A percentile compares a stretch with the other conserved stretches of the same genome.
phyloP scores from a whole-genome alignment of 2,888 invertebrate species.

The Conchocele bisecta region DNA sequence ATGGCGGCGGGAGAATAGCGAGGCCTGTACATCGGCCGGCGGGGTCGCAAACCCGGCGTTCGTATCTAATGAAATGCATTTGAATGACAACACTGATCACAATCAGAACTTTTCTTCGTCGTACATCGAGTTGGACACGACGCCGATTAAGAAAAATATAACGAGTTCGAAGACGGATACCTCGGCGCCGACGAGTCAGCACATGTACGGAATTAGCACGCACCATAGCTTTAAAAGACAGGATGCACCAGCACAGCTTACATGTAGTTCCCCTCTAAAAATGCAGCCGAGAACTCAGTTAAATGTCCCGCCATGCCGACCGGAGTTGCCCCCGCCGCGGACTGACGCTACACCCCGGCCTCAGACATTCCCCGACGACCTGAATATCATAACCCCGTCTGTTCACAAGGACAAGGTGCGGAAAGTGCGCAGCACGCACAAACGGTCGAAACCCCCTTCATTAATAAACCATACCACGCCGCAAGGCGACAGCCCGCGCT shows the following conservation, averaged over 20 bases:
- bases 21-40: too few relatives aligned
- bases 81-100: too few relatives aligned
- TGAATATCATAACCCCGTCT: slow-evolving; percentile 32
- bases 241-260: slow-evolving; percentile 8
- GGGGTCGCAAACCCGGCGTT: too few relatives aligned
- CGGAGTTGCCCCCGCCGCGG: slow-evolving; percentile 49
- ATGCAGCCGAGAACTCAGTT: slow-evolving; percentile 56
- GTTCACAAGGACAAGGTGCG: slow-evolving; percentile 43
- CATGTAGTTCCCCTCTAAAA: slow-evolving; percentile 31
- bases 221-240: slow-evolving; percentile 50
- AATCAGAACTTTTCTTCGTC: too few relatives aligned
- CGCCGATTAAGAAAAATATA: too few relatives aligned
- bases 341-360: slow-evolving; percentile 24
- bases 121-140: too few relatives aligned
- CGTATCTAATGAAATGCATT: too few relatives aligned
- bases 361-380: slow-evolving; percentile 24
- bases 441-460: slow-evolving; percentile 31
- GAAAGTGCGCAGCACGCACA: slow-evolving; percentile 34
- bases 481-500: background rate
- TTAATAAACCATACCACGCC: slow-evolving; percentile 27
- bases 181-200: slow-evolving; percentile 17
- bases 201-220: slow-evolving; percentile 43
- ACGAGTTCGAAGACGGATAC: slow-evolving; percentile 15
- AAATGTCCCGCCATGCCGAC: slow-evolving; percentile 57
- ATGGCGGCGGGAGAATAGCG: too few relatives aligned